Evolutionary conservation across 2,888 invertebrate genomes (phyloP).

Genomic region (Lasiommata megera): DNA sequence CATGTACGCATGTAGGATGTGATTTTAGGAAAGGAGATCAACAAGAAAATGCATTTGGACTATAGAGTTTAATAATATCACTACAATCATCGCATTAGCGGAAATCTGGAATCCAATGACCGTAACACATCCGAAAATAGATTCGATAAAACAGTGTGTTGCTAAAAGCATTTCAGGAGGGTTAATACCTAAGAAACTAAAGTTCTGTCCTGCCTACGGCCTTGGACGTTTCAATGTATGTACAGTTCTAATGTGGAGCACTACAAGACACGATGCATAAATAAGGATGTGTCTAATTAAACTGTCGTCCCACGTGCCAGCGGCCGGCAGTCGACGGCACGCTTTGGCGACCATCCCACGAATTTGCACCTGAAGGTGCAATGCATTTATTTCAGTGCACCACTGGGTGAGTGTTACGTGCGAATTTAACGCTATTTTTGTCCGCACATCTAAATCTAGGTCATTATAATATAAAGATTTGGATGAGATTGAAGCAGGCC

Average conservation of each 20-base stretch:
- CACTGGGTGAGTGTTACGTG: constrained; percentile 24
- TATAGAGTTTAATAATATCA: too few species aligned
- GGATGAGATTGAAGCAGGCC: too few species aligned
- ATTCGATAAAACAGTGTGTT: too few species aligned
- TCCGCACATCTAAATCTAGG: constrained; percentile 21
- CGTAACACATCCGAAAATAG: too few species aligned
- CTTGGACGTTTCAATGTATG: not conserved
- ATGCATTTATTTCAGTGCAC: constrained; percentile 49
- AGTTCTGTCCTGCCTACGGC: too few species aligned
- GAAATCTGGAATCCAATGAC: too few species aligned
- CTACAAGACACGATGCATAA: constrained; percentile 5
- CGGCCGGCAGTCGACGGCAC: constrained; percentile 25
- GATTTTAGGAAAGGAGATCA: too few species aligned
- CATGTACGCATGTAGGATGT: too few species aligned
- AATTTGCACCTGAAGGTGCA: constrained; percentile 51
- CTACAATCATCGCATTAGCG: too few species aligned
- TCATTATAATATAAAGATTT: not conserved
- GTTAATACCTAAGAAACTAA: too few species aligned
- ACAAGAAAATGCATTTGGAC: too few species aligned
- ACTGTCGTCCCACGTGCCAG: constrained; percentile 29
- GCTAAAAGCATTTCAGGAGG: too few species aligned
- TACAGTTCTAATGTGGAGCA: not conserved
- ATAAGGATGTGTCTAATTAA: constrained; percentile 30
- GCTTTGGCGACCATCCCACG: constrained; percentile 54
- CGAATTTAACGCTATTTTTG: constrained; percentile 22